Conservation (phyloP, 2,113 vertebrate genomes). For the Crypturellus undulatus region DNA sequence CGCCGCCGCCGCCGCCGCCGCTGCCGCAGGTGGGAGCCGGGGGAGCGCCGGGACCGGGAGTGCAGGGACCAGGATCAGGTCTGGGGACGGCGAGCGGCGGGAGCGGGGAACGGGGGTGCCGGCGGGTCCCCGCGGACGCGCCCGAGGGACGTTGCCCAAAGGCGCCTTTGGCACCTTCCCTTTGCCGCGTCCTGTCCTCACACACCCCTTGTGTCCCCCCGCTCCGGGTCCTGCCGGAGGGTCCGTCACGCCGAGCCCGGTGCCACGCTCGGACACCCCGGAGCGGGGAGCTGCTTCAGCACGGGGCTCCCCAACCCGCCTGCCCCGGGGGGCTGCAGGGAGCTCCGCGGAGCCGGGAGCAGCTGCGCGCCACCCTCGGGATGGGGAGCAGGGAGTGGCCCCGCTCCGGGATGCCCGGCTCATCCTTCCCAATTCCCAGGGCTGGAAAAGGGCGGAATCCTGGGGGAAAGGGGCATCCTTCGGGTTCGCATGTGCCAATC, state of each 20-base stretch:
- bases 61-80: too few relatives aligned
- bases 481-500: background rate
- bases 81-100: too few relatives aligned
- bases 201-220: too few relatives aligned
- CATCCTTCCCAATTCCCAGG: background rate
- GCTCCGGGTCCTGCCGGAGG: accelerated
- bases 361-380: background rate
- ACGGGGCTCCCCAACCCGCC: too few relatives aligned
- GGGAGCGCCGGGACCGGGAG: too few relatives aligned
- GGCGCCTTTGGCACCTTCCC: too few relatives aligned
- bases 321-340: background rate
- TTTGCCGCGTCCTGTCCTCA: too few relatives aligned
- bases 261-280: too few relatives aligned
- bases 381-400: background rate
- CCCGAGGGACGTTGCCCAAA: background rate
- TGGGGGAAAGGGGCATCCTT: background rate
- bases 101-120: too few relatives aligned
- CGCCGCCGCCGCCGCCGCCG: background rate
- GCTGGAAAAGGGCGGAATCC: accelerated
- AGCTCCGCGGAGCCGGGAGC: background rate
- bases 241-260: too few relatives aligned
- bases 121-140: too few relatives aligned
- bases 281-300: background rate
- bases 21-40: too few relatives aligned
- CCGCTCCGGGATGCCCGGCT: background rate